Evolutionary conservation across 2,888 invertebrate genomes (phyloP).

Genomic region (Ennomos quercinarius): DNA sequence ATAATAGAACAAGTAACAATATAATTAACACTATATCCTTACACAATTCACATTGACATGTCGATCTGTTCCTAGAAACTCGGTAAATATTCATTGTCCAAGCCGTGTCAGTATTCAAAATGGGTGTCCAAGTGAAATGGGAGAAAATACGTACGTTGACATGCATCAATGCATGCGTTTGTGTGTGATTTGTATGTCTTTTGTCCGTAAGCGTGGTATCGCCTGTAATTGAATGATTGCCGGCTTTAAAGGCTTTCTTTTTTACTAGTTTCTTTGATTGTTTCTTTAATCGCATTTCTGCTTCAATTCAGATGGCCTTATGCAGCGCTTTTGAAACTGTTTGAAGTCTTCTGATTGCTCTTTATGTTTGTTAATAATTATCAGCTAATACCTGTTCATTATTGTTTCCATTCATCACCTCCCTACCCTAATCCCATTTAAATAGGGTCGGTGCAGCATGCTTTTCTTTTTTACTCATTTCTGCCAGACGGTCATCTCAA

Average conservation of each 20-base stretch:
- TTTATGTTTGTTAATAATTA: no score
- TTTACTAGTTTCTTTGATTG: background rate
- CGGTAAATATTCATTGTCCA: slow-evolving; percentile 12
- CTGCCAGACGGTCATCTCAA: no score
- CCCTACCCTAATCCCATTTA: no score
- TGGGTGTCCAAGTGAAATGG: slow-evolving; percentile 23
- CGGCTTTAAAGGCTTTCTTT: slow-evolving; percentile 1
- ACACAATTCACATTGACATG: slow-evolving; percentile 17
- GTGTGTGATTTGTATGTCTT: slow-evolving; percentile 23
- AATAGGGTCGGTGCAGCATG: no score
- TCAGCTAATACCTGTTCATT: no score
- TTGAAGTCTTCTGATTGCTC: no score
- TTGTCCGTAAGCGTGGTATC: slow-evolving; percentile 4
- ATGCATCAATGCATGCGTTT: slow-evolving; percentile 5
- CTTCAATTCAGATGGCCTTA: no score
- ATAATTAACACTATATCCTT: slow-evolving; percentile 17
- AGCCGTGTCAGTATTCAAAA: slow-evolving; percentile 9
- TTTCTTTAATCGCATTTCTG: no score
- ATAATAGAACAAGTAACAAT: slow-evolving; percentile 5
- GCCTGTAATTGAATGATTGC: background rate
- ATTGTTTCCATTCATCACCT: no score
- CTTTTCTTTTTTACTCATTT: no score
- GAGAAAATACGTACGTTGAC: slow-evolving; percentile 19
- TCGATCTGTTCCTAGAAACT: slow-evolving; percentile 25
- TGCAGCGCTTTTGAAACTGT: no score